Percentiles rank a stretch among this genome's conserved stretches.
These are phyloP conservation scores for Theonella swinhoei DNA, from an alignment of 37 sponge, comb jelly and placozoan species.

Conservation along the genomic window DNA sequence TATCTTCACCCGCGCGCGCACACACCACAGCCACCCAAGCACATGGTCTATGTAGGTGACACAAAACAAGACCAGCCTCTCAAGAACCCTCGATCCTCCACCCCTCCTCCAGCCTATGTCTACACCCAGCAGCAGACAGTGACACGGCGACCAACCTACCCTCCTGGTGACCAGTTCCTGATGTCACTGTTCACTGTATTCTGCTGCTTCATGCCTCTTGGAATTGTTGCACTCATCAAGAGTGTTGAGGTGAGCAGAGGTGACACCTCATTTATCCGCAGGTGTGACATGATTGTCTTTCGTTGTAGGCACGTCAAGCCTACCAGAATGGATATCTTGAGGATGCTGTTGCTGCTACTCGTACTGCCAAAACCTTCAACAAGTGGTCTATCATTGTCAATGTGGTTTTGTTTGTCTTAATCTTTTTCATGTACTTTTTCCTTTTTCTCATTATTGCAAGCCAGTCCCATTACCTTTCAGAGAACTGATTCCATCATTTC, in stretches of 20 bases:
- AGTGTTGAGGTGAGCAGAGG: constrained; percentile 60
- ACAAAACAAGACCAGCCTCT: too few species aligned
- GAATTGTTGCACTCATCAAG: constrained; percentile 60
- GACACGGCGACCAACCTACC: neutral
- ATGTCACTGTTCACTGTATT: constrained; percentile 48
- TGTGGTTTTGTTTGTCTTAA: neutral
- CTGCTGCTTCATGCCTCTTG: constrained; percentile 57
- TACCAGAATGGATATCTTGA: neutral
- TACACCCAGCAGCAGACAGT: neutral
- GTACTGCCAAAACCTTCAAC: constrained; percentile 21
- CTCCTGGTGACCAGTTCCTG: constrained; percentile 44
- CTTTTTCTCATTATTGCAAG: too few species aligned
- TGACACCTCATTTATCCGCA: too few species aligned
- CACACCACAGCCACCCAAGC: too few species aligned
- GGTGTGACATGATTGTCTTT: too few species aligned
- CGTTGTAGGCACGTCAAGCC: too few species aligned
- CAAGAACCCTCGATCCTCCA: too few species aligned
- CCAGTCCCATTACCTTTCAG: too few species aligned
- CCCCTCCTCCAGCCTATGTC: neutral
- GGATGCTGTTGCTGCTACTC: constrained; percentile 3
- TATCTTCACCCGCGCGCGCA: too few species aligned
- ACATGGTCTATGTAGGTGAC: too few species aligned
- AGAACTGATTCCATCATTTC: too few species aligned
- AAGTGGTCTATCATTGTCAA: constrained; percentile 9
- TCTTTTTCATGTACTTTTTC: neutral